Evolutionary conservation across 2,113 vertebrate species (phyloP).

Genomic region (Murina feae): DNA sequence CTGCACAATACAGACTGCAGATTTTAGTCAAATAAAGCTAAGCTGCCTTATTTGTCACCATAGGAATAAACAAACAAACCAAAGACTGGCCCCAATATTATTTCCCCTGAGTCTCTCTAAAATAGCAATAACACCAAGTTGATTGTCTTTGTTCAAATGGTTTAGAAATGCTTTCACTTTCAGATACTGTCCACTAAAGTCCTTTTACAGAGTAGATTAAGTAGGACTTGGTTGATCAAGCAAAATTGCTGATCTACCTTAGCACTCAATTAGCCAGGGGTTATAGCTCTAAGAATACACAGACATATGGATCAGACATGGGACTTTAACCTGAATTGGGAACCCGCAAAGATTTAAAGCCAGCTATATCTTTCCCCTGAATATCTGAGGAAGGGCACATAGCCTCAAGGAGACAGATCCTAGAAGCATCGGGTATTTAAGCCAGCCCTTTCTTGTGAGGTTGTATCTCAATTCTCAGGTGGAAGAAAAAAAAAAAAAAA

Average conservation of each 20-base stretch:
- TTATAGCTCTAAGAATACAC: slow-evolving; percentile 64
- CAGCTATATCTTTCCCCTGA: slow-evolving; percentile 37
- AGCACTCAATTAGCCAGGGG: slow-evolving; percentile 66
- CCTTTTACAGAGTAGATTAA: slow-evolving; percentile 51
- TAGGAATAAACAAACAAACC: background rate
- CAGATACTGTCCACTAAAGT: slow-evolving; percentile 47
- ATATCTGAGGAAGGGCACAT: slow-evolving; percentile 54
- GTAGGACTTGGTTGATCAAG: slow-evolving; percentile 56
- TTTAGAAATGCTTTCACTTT: slow-evolving; percentile 71
- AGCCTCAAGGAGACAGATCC: background rate
- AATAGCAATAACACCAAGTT: background rate
- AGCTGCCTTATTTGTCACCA: background rate
- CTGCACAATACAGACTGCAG: background rate
- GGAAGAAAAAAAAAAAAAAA: background rate
- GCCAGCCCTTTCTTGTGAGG: background rate
- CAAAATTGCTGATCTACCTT: slow-evolving; percentile 60
- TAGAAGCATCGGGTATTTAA: background rate
- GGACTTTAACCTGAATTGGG: slow-evolving; percentile 65
- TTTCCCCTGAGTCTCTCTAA: background rate
- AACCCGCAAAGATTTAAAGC: slow-evolving; percentile 55
- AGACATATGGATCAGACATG: slow-evolving; percentile 69
- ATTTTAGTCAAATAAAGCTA: slow-evolving; percentile 55
- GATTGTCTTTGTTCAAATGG: slow-evolving; percentile 40
- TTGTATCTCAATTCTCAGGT: background rate
- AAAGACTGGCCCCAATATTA: slow-evolving; percentile 4